A percentile compares a stretch with the other conserved stretches of the same genome.
Conservation (phyloP, 2,797 vertebrate genomes). For the Carcharodon carcharias region DNA sequence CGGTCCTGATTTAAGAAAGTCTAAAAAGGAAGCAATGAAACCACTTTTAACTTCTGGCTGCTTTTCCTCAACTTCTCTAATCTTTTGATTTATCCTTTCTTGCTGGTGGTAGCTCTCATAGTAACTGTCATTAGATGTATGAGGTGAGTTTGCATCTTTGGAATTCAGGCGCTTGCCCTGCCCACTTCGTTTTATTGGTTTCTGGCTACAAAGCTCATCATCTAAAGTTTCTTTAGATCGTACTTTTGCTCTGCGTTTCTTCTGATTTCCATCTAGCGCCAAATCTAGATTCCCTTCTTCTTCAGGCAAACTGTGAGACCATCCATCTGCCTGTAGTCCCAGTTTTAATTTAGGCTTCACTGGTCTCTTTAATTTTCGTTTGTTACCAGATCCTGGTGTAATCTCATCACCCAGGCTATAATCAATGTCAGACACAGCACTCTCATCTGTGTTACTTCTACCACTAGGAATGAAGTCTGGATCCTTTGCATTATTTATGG, state of each 20-base stretch:
- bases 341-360: slow-evolving; percentile 49
- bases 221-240: slow-evolving; percentile 64
- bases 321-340: slow-evolving; percentile 51
- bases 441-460: slow-evolving; percentile 63
- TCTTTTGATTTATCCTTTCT: slow-evolving; percentile 94
- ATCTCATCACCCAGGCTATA: slow-evolving; percentile 64
- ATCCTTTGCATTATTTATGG: slow-evolving; percentile 59
- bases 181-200: slow-evolving; percentile 65
- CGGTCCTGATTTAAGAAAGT: slow-evolving; percentile 93
- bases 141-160: slow-evolving; percentile 68
- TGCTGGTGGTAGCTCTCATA: slow-evolving; percentile 87
- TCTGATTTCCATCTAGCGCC: slow-evolving; percentile 63
- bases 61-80: slow-evolving; percentile 95
- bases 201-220: slow-evolving; percentile 65
- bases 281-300: slow-evolving; percentile 65
- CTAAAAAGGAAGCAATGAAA: slow-evolving; percentile 95
- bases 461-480: slow-evolving; percentile 66
- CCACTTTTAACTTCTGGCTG: slow-evolving; percentile 97
- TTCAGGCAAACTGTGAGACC: slow-evolving; percentile 62
- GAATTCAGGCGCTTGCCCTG: slow-evolving; percentile 79
- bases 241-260: slow-evolving; percentile 72
- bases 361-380: slow-evolving; percentile 50
- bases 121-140: slow-evolving; percentile 62
- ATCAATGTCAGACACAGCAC: slow-evolving; percentile 61
- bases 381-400: slow-evolving; percentile 50